Evolutionary conservation across 2,113 vertebrate genomes (phyloP).

Genomic region (Oplegnathus fasciatus): DNA sequence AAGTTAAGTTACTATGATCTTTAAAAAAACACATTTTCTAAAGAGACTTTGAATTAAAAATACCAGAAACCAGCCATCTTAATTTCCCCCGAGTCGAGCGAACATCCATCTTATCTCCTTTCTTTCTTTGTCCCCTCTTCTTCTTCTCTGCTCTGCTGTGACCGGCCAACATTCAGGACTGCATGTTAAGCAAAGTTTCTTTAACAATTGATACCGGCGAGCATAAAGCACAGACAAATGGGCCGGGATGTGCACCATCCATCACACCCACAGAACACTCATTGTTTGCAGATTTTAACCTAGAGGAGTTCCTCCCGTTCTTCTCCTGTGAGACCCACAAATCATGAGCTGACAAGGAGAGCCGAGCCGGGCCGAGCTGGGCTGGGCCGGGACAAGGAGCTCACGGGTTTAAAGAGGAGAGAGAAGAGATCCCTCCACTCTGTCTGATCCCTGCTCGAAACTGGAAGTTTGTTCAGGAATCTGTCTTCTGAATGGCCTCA

Average conservation of each 20-base stretch:
- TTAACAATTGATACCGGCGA: conserved; percentile 55
- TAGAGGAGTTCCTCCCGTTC: conserved; percentile 53
- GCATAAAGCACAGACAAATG: conserved; percentile 69
- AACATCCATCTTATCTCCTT: conserved; percentile 50
- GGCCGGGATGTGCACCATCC: conserved; percentile 58
- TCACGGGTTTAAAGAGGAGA: neutral
- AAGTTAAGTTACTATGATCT: neutral
- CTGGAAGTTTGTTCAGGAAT: neutral
- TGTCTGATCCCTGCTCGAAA: neutral
- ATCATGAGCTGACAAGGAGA: conserved; percentile 56
- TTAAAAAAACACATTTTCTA: neutral
- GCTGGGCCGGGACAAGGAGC: neutral
- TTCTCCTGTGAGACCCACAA: conserved; percentile 67
- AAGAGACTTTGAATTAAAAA: conserved; percentile 6
- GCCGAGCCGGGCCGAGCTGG: neutral
- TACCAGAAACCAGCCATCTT: neutral
- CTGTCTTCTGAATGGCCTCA: neutral
- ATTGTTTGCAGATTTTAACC: conserved; percentile 76
- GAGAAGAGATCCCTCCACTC: neutral
- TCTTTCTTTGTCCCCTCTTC: conserved; percentile 26
- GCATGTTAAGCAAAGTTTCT: conserved; percentile 72
- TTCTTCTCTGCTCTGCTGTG: conserved; percentile 36
- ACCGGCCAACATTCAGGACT: conserved; percentile 54
- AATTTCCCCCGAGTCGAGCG: neutral
- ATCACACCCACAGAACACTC: conserved; percentile 64